Percentiles rank a stretch among this genome's conserved stretches.
These are phyloP conservation scores for Ypsolopha scabrella DNA, from an alignment of 2,888 invertebrate species.

Conservation along the genomic window DNA sequence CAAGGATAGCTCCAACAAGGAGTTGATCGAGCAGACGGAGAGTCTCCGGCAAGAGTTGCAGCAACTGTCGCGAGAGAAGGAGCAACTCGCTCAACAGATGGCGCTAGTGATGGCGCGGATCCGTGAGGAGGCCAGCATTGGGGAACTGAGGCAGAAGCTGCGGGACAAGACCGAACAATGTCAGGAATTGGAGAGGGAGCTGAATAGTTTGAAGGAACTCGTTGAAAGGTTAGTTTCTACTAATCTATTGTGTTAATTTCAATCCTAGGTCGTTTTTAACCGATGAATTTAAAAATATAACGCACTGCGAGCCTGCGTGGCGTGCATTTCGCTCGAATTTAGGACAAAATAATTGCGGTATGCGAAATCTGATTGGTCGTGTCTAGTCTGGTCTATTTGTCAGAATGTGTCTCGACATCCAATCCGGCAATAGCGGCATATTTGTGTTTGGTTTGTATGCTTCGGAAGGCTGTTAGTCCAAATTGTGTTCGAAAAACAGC, in stretches of 20 bases:
- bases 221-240: constrained; percentile 39
- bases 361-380: no score
- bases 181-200: constrained; percentile 37
- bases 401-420: no score
- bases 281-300: no score
- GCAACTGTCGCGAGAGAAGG: neutral
- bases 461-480: no score
- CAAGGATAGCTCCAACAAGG: constrained; percentile 29
- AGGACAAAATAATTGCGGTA: no score
- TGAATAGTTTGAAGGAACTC: constrained; percentile 51
- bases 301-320: no score
- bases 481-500: no score
- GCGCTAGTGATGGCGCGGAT: constrained; percentile 12
- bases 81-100: no score
- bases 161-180: constrained; percentile 51
- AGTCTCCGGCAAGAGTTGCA: constrained; percentile 26
- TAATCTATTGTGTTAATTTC: neutral
- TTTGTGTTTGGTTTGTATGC: no score
- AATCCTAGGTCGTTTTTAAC: neutral
- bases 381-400: no score
- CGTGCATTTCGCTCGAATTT: no score
- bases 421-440: no score
- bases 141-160: constrained; percentile 55
- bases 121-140: constrained; percentile 46
- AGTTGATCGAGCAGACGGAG: constrained; percentile 31